phyloP scores from a whole-genome alignment of 2,888 invertebrate species.

The Crematogaster levior region DNA sequence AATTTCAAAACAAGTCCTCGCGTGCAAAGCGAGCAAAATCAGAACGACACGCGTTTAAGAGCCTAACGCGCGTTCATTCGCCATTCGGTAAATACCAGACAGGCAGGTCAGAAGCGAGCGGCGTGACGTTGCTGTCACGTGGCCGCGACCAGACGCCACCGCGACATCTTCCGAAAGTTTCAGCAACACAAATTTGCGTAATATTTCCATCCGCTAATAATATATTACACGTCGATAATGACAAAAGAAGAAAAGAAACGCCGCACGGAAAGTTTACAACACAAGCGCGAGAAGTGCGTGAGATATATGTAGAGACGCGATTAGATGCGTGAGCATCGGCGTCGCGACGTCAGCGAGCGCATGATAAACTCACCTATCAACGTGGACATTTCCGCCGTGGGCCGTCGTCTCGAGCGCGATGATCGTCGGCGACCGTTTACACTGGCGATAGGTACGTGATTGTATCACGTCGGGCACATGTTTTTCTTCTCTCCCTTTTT shows the following conservation, averaged over 20 bases:
- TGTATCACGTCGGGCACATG: slow-evolving; percentile 19
- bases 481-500: background rate
- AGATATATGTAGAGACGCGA: background rate
- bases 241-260: background rate
- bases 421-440: slow-evolving; percentile 51
- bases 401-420: background rate
- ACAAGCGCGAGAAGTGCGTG: background rate
- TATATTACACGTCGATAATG: slow-evolving; percentile 25
- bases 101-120: background rate
- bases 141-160: background rate
- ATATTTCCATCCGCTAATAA: slow-evolving; percentile 3
- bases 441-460: slow-evolving; percentile 56
- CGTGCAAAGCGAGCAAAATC: background rate
- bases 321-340: no score
- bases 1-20: background rate
- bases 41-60: slow-evolving; percentile 16
- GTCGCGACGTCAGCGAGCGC: slow-evolving; percentile 40
- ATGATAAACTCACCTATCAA: slow-evolving; percentile 79
- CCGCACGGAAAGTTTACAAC: background rate
- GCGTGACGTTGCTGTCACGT: slow-evolving; percentile 19
- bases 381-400: slow-evolving; percentile 75
- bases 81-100: slow-evolving; percentile 11
- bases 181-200: slow-evolving; percentile 14
- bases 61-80: background rate
- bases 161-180: slow-evolving; percentile 69